phyloP scores from a whole-genome alignment of 2,113 vertebrate species.

The Cheilinus undulatus region DNA sequence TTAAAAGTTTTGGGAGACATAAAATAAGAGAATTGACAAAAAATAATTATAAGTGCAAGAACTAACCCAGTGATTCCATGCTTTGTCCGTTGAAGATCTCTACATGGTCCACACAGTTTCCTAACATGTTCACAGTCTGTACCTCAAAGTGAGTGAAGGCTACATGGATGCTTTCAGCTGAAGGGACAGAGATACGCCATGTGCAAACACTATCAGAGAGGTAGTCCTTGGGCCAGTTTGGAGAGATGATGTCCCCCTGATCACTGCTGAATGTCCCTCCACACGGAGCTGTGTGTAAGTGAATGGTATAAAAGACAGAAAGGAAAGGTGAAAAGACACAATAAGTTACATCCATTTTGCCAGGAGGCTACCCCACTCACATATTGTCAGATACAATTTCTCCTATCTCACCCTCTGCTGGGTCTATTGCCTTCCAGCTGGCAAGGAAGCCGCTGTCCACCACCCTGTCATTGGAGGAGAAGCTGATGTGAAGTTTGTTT shows the following conservation, averaged over 20 bases:
- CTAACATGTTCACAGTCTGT: slow-evolving; percentile 67
- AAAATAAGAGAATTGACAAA: neutral
- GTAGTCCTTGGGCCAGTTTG: slow-evolving; percentile 80
- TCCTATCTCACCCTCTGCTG: slow-evolving; percentile 57
- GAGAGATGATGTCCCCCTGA: slow-evolving; percentile 78
- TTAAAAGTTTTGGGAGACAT: no score
- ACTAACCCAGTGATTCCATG: slow-evolving; percentile 66
- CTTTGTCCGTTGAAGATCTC: slow-evolving; percentile 77
- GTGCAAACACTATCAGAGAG: slow-evolving; percentile 75
- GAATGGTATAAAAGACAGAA: neutral
- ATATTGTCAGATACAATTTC: neutral
- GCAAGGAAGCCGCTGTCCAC: slow-evolving; percentile 83
- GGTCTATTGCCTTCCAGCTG: slow-evolving; percentile 77
- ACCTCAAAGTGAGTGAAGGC: slow-evolving; percentile 81
- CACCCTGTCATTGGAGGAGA: slow-evolving; percentile 80
- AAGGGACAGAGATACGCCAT: slow-evolving; percentile 75
- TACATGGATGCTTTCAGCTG: slow-evolving; percentile 66
- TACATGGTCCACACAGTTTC: slow-evolving; percentile 80
- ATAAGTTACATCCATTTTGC: neutral
- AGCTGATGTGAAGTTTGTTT: slow-evolving; percentile 72
- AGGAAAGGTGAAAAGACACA: neutral
- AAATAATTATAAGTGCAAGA: neutral
- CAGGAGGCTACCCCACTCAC: neutral
- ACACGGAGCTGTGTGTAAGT: slow-evolving; percentile 64
- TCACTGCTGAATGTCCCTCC: slow-evolving; percentile 75